Evolutionary conservation across 2,113 vertebrate genomes (phyloP).

Genomic region (Leptosomus discolor): DNA sequence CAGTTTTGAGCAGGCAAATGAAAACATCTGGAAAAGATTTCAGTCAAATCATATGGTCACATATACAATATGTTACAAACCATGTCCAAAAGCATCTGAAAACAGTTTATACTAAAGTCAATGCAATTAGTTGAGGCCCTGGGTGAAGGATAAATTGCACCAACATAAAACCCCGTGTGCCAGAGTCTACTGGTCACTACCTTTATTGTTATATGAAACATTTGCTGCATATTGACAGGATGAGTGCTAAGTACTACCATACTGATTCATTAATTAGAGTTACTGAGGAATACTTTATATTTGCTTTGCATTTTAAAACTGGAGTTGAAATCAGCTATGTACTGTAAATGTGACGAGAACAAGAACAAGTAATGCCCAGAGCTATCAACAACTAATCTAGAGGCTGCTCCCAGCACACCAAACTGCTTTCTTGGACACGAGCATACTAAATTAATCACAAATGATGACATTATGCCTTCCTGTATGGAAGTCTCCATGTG

Average conservation of each 20-base stretch:
- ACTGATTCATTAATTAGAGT: not conserved
- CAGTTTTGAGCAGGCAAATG: not conserved
- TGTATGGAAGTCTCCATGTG: too few species aligned
- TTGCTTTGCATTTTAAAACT: not conserved
- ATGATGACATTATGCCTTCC: not conserved
- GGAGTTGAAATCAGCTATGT: not conserved
- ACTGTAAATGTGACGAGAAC: not conserved
- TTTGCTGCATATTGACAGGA: not conserved
- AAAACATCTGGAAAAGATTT: not conserved
- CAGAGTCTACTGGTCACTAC: not conserved
- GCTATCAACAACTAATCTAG: not conserved
- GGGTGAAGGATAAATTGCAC: not conserved
- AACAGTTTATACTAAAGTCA: not conserved
- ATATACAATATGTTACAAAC: rapidly evolving
- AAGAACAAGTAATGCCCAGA: not conserved
- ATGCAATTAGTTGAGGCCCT: not conserved
- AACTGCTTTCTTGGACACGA: not conserved
- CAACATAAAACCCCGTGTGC: rapidly evolving
- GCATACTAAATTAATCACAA: rapidly evolving
- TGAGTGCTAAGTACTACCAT: not conserved
- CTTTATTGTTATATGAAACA: rapidly evolving
- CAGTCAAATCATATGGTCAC: rapidly evolving
- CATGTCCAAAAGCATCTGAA: not conserved
- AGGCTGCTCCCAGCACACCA: not conserved
- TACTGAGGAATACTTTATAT: not conserved